phyloP scores from a whole-genome alignment of 2,113 vertebrate species.

The Pandion haliaetus region DNA sequence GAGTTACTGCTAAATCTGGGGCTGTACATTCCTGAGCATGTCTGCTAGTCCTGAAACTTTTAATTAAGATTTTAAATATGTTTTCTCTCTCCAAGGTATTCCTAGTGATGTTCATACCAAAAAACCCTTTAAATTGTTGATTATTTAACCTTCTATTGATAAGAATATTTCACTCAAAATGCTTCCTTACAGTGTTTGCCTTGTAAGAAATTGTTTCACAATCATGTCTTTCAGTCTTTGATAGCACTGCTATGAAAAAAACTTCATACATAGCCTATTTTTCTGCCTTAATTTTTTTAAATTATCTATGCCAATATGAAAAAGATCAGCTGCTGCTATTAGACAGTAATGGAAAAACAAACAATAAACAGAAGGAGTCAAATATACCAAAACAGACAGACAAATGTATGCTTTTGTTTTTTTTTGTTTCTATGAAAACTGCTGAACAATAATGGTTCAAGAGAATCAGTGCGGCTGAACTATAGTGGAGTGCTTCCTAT shows the following conservation, averaged over 20 bases:
- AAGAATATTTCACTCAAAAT: not conserved
- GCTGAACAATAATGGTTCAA: not conserved
- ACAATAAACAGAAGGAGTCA: not conserved
- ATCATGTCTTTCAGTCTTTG: not conserved
- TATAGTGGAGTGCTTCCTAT: not conserved
- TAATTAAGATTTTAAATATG: not conserved
- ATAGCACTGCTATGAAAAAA: not conserved
- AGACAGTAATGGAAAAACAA: not conserved
- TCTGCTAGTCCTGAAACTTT: not conserved
- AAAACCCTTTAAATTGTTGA: not conserved
- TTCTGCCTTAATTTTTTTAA: not conserved
- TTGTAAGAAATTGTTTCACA: not conserved
- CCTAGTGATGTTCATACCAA: not conserved
- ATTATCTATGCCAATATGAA: not conserved
- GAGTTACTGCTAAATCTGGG: not conserved
- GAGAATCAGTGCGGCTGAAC: not conserved
- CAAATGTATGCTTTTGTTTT: not conserved
- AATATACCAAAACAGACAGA: not conserved
- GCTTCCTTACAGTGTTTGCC: not conserved
- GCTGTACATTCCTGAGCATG: not conserved
- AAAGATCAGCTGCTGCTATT: not conserved
- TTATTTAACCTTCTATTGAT: not conserved
- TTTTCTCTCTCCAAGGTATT: not conserved
- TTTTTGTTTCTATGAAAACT: not conserved
- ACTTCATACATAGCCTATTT: not conserved